Evolutionary conservation across 2,797 vertebrate species (phyloP).

Genomic region (Sylvia borin): DNA sequence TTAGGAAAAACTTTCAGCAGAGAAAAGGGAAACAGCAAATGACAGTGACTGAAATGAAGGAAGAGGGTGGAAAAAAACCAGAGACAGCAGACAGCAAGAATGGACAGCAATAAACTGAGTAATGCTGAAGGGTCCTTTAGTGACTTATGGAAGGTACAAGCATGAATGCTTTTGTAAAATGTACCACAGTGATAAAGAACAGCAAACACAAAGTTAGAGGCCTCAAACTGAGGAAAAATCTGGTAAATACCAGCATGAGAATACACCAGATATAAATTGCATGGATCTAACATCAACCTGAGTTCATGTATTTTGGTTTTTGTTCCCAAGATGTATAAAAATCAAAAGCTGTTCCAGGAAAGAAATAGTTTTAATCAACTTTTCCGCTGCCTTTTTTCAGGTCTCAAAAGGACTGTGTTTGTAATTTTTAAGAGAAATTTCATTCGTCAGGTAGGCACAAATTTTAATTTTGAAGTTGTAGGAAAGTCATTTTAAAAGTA

Average conservation of each 20-base stretch:
- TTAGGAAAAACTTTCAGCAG: neutral
- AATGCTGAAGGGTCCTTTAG: neutral
- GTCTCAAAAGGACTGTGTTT: accelerated
- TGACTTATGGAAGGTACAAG: neutral
- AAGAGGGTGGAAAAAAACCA: neutral
- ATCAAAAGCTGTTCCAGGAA: neutral
- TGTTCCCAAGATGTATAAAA: neutral
- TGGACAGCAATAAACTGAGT: neutral
- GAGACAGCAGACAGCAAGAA: neutral
- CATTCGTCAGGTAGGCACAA: neutral
- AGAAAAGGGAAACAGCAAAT: neutral
- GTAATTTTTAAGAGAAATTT: neutral
- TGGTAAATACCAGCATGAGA: neutral
- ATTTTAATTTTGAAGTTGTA: neutral
- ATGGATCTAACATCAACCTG: neutral
- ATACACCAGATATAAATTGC: no score
- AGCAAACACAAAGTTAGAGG: neutral
- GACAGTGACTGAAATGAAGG: neutral
- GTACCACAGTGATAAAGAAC: neutral
- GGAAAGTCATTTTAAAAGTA: neutral
- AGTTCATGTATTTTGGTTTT: neutral
- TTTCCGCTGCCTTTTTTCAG: neutral
- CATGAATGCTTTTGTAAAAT: neutral
- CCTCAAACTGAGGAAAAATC: neutral
- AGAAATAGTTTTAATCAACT: neutral